Evolutionary conservation across 2,797 vertebrate species (phyloP).

Genomic region (Molossus molossus): DNA sequence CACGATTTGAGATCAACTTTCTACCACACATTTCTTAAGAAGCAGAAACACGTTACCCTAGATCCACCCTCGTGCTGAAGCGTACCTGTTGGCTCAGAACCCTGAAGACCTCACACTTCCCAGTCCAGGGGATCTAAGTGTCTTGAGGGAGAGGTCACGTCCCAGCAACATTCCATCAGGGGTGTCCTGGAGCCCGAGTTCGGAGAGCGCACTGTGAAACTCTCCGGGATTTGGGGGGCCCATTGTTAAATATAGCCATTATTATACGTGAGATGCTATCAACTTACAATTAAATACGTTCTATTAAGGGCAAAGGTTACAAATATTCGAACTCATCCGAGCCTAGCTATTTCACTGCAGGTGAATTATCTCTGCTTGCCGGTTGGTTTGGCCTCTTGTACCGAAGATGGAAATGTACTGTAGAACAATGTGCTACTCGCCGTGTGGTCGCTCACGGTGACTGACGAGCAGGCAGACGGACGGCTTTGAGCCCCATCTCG

Average conservation of each 20-base stretch:
- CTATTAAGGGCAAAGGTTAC: neutral
- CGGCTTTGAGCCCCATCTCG: too few relatives aligned
- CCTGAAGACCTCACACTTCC: neutral
- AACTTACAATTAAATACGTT: neutral
- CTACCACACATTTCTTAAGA: neutral
- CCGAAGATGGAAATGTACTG: neutral
- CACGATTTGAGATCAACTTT: neutral
- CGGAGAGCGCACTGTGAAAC: too few relatives aligned
- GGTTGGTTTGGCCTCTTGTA: neutral
- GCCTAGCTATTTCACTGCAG: neutral
- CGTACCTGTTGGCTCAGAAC: neutral
- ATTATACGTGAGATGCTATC: neutral
- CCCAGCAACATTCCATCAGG: neutral
- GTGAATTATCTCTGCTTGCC: neutral
- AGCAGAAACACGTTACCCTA: neutral
- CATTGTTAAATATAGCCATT: neutral
- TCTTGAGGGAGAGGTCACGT: neutral
- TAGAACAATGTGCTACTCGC: accelerated
- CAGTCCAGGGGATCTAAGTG: neutral
- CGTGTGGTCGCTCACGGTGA: too few relatives aligned
- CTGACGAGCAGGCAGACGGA: too few relatives aligned
- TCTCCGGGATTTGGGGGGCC: neutral
- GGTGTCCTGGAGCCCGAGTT: neutral
- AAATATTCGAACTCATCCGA: neutral
- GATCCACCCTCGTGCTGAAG: neutral